Percentiles rank a stretch among this genome's conserved stretches.
Evolutionary conservation across 2,113 vertebrate genomes (phyloP).

Genomic region (Delphinapterus leucas): DNA sequence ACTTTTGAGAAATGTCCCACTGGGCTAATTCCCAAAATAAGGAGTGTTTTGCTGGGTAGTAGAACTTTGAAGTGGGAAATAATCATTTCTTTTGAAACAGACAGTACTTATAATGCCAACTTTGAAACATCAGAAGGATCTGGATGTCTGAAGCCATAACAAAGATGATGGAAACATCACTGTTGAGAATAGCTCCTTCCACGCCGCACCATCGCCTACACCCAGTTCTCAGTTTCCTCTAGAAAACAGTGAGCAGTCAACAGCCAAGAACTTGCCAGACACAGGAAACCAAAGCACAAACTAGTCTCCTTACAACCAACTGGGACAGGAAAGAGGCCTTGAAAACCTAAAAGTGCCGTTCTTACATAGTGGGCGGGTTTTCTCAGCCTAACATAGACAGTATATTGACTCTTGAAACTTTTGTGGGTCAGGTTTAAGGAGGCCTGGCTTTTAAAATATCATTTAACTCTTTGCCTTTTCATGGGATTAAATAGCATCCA

Average conservation of each 20-base stretch:
- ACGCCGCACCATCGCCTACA: neutral
- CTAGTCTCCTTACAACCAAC: neutral
- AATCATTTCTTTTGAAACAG: neutral
- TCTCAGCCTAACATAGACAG: no score
- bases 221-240: neutral
- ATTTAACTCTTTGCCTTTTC: neutral
- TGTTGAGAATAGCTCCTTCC: neutral
- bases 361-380: neutral
- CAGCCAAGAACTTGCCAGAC: neutral
- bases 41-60: neutral
- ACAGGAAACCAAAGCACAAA: neutral
- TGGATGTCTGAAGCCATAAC: fast-evolving
- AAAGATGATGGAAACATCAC: neutral
- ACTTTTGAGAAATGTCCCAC: neutral
- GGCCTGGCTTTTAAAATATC: neutral
- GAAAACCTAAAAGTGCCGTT: neutral
- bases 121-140: neutral
- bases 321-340: neutral
- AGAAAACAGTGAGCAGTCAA: neutral
- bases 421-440: neutral
- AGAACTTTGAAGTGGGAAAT: neutral
- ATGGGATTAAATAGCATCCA: neutral
- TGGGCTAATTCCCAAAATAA: neutral
- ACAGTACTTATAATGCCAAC: neutral
- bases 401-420: neutral